Percentiles rank a stretch among this genome's conserved stretches.
These are phyloP conservation scores for Eurosta solidaginis DNA, from an alignment of 1,140 invertebrate species.

Conservation along the genomic window DNA sequence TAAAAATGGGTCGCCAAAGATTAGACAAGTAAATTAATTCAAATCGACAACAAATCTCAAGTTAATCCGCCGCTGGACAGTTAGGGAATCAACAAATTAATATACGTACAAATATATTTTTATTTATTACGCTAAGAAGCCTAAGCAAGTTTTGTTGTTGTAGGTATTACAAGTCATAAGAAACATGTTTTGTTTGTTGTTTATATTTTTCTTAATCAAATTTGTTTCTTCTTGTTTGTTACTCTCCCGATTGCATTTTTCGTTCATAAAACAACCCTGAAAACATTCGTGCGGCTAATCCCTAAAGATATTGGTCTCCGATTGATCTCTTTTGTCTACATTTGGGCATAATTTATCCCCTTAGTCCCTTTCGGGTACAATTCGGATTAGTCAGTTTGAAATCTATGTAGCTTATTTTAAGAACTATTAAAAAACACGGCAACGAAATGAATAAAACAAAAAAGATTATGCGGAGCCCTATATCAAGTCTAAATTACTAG, in stretches of 20 bases:
- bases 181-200: not conserved
- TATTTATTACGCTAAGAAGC: not conserved
- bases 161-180: not conserved
- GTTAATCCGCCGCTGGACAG: not conserved
- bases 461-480: too few species aligned
- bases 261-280: not conserved
- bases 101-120: not conserved
- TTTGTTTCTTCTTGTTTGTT: not conserved
- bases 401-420: too few species aligned
- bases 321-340: too few species aligned
- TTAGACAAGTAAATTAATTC: conserved; percentile 27
- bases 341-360: too few species aligned
- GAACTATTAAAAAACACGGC: too few species aligned
- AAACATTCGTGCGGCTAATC: too few species aligned
- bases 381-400: too few species aligned
- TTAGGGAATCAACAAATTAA: not conserved
- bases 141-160: not conserved
- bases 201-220: not conserved
- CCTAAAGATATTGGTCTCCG: too few species aligned
- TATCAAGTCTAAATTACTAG: too few species aligned
- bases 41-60: conserved; percentile 9
- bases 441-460: too few species aligned
- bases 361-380: too few species aligned
- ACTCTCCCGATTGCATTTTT: too few species aligned
- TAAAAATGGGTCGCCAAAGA: not conserved